phyloP scores from a whole-genome alignment of 2,888 invertebrate genomes.

The Rhynchonema sp. region DNA sequence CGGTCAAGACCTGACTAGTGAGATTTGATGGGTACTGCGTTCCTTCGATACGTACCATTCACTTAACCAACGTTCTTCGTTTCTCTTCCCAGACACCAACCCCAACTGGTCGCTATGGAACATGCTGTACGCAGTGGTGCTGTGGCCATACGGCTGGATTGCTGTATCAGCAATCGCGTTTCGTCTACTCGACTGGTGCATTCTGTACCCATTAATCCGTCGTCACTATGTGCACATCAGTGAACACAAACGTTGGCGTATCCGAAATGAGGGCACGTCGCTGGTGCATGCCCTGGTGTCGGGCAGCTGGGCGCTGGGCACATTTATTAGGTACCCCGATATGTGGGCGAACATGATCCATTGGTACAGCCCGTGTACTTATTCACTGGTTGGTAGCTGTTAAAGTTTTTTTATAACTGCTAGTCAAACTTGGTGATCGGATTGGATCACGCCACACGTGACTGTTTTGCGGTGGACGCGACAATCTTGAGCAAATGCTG shows the following conservation, averaged over 20 bases:
- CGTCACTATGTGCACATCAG: not conserved
- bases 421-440: no score
- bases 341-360: not conserved
- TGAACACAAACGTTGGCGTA: slow-evolving; percentile 22
- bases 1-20: no score
- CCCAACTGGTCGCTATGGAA: no score
- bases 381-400: not conserved
- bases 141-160: not conserved
- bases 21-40: no score
- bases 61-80: no score
- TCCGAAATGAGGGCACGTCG: slow-evolving; percentile 22
- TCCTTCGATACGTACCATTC: no score
- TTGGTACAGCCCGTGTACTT: not conserved
- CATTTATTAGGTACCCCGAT: not conserved
- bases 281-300: slow-evolving; percentile 21
- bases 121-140: no score
- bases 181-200: not conserved
- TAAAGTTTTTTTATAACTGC: not conserved
- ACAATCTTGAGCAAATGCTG: no score
- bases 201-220: not conserved
- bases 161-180: not conserved
- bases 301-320: slow-evolving; percentile 15
- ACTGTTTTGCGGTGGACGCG: no score
- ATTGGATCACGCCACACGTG: no score
- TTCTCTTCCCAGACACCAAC: no score